phyloP scores from a whole-genome alignment of 2,888 invertebrate genomes.

The Autographa pulchrina region DNA sequence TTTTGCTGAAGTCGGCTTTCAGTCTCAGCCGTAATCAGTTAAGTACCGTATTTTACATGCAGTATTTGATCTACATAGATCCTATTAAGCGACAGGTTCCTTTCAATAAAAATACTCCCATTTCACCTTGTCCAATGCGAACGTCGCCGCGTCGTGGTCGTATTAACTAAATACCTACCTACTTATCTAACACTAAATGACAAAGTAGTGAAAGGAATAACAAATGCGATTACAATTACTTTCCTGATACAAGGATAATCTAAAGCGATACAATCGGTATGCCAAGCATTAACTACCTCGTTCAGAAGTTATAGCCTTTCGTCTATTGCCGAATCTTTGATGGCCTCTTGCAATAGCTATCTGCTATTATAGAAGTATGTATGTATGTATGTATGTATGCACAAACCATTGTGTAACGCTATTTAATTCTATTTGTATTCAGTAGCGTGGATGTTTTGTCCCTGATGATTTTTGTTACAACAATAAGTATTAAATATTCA shows the following conservation, averaged over 20 bases:
- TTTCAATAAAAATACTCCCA: too few species aligned
- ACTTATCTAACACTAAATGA: too few species aligned
- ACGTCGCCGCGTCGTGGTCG: too few species aligned
- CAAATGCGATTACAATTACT: neutral
- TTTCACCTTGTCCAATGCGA: too few species aligned
- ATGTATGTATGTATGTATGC: conserved; percentile 1
- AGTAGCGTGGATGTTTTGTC: conserved; percentile 22
- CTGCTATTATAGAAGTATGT: neutral
- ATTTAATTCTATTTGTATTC: conserved; percentile 50
- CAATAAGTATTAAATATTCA: conserved; percentile 37
- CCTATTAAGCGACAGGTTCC: too few species aligned
- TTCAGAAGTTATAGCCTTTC: conserved; percentile 1
- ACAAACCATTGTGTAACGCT: conserved; percentile 27
- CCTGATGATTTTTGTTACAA: conserved; percentile 35
- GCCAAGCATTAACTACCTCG: neutral
- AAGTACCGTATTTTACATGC: too few species aligned
- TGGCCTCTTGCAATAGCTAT: conserved; percentile 1
- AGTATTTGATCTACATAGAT: too few species aligned
- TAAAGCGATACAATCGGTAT: neutral
- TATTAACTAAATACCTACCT: too few species aligned
- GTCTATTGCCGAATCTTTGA: neutral
- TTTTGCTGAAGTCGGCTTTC: too few species aligned
- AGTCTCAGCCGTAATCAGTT: too few species aligned
- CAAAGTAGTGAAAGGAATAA: neutral
- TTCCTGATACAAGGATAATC: neutral